Evolutionary conservation across 2,888 invertebrate species (phyloP).

Genomic region (Meliscaeva auricollis): DNA sequence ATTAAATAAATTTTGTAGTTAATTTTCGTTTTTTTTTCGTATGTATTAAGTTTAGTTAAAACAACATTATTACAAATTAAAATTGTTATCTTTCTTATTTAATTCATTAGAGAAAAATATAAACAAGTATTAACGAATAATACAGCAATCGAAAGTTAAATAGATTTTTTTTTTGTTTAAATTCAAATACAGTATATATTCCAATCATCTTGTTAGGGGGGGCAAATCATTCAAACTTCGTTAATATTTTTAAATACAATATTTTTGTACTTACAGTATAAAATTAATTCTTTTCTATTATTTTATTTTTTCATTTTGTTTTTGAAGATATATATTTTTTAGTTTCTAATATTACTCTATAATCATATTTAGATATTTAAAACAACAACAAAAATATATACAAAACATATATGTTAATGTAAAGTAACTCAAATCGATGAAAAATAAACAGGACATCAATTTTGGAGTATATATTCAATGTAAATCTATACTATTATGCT

Average conservation of each 20-base stretch:
- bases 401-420: constrained; percentile 1
- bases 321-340: constrained; percentile 45
- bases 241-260: constrained; percentile 57
- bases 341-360: constrained; percentile 52
- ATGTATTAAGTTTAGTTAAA: constrained; percentile 48
- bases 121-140: constrained; percentile 16
- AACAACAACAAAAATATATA: constrained; percentile 21
- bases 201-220: constrained; percentile 40
- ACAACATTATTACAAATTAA: background rate
- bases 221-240: constrained; percentile 46
- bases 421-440: constrained; percentile 58
- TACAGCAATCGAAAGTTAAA: constrained; percentile 44
- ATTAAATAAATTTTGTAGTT: constrained; percentile 47
- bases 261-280: constrained; percentile 74
- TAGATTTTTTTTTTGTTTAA: constrained; percentile 2
- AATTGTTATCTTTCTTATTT: constrained; percentile 35
- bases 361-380: constrained; percentile 46
- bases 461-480: constrained; percentile 57
- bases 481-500: constrained; percentile 56
- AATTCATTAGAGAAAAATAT: constrained; percentile 42
- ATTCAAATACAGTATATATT: background rate
- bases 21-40: constrained; percentile 38
- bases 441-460: constrained; percentile 26
- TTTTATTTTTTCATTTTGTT: background rate
- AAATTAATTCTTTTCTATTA: constrained; percentile 31